Conservation (phyloP, 1,140 invertebrate species). For the Sitobion miscanthi region DNA sequence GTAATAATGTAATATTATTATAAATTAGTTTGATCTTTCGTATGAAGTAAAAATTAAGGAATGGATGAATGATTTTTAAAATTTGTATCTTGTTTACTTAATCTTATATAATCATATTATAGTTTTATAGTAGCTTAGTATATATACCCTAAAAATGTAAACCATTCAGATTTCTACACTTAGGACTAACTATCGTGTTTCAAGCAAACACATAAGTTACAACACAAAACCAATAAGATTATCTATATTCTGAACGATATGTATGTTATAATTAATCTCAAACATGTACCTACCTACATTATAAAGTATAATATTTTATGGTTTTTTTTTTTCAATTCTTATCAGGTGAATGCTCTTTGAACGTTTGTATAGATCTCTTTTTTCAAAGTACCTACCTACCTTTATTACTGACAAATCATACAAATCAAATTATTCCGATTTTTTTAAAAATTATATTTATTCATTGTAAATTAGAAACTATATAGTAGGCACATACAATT, state of each 20-base stretch:
- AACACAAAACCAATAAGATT: conserved; percentile 9
- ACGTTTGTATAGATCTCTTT: neutral
- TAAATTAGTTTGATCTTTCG: neutral
- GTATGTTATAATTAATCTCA: neutral
- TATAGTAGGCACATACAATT: neutral
- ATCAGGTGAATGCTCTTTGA: conserved; percentile 28
- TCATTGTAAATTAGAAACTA: neutral
- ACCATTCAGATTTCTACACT: neutral
- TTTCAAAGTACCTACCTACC: neutral
- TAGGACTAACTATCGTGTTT: neutral
- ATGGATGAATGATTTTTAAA: neutral
- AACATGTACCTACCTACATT: neutral
- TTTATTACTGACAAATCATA: neutral
- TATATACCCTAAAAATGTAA: neutral
- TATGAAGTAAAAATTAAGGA: neutral
- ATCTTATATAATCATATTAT: neutral
- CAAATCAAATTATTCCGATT: neutral
- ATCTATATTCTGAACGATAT: neutral
- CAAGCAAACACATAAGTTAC: neutral
- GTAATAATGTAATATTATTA: neutral
- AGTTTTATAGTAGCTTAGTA: neutral
- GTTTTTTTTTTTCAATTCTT: neutral
- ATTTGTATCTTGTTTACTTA: neutral
- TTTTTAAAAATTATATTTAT: neutral
- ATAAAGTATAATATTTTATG: neutral